phyloP scores from a whole-genome alignment of 2,888 invertebrate genomes.

The Philopedon plagiatum region DNA sequence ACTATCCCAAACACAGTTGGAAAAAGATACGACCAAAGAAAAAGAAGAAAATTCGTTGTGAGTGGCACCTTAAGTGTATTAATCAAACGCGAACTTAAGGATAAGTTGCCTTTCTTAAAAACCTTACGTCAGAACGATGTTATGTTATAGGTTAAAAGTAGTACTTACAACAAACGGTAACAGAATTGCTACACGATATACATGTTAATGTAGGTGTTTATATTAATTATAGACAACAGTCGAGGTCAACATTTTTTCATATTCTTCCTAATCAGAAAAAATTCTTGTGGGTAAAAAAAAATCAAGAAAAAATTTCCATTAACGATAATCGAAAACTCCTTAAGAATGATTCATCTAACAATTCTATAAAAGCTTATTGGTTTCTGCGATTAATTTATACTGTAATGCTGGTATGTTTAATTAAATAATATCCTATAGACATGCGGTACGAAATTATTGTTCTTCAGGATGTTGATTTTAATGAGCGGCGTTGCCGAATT shows the following conservation, averaged over 20 bases:
- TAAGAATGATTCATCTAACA: constrained; percentile 2
- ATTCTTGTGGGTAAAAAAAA: constrained; percentile 2
- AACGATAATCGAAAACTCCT: neutral
- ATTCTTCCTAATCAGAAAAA: neutral
- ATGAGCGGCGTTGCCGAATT: constrained; percentile 7
- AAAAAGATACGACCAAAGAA: no score
- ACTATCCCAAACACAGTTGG: no score
- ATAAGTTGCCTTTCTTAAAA: no score
- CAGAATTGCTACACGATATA: neutral
- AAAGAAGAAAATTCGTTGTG: no score
- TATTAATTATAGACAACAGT: neutral
- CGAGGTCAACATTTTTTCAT: constrained; percentile 10
- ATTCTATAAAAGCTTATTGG: constrained; percentile 13
- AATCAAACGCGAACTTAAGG: no score
- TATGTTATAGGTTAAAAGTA: no score
- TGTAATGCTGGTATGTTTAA: constrained; percentile 33
- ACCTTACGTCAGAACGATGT: no score
- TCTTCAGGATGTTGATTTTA: constrained; percentile 12
- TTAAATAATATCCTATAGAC: constrained; percentile 26
- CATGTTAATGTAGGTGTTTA: neutral
- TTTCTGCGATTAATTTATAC: constrained; percentile 20
- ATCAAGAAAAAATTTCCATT: neutral
- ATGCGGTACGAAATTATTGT: constrained; percentile 33
- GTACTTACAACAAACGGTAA: neutral
- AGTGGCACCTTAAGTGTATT: no score